These are phyloP conservation scores for Philotrypesis tridentata DNA, from an alignment of 1,140 invertebrate genomes.

Conservation along the genomic window DNA sequence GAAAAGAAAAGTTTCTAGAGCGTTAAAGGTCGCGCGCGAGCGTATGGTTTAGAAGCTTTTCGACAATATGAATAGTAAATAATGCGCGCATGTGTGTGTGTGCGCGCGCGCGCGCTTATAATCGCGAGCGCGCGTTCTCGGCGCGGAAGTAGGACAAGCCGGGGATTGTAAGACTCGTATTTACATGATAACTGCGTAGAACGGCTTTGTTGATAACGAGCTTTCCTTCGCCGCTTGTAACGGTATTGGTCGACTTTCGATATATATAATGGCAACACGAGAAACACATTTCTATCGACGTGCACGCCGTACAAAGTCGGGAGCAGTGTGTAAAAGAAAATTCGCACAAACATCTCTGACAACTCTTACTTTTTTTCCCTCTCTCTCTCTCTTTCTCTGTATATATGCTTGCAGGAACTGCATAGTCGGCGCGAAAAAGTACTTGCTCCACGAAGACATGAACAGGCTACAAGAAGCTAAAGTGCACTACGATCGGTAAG, in stretches of 20 bases:
- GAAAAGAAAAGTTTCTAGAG: background rate
- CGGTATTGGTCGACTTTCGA: no score
- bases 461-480: constrained; percentile 70
- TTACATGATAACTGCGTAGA: background rate
- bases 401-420: constrained; percentile 69
- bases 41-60: background rate
- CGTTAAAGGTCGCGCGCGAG: background rate
- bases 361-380: constrained; percentile 1
- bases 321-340: background rate
- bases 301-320: background rate
- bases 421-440: constrained; percentile 75
- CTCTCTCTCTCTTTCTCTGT: no score
- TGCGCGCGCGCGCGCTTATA: no score
- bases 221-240: no score
- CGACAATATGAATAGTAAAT: background rate
- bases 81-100: no score
- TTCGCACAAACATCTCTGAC: background rate
- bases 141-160: background rate
- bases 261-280: background rate
- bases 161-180: background rate
- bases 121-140: no score
- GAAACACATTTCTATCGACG: no score
- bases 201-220: background rate
- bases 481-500: constrained; percentile 72
- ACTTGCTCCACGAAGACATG: constrained; percentile 76